Base-by-base conservation (phyloP, 2,113 vertebrate genomes). In the Eptatretus burgeri region DNA sequence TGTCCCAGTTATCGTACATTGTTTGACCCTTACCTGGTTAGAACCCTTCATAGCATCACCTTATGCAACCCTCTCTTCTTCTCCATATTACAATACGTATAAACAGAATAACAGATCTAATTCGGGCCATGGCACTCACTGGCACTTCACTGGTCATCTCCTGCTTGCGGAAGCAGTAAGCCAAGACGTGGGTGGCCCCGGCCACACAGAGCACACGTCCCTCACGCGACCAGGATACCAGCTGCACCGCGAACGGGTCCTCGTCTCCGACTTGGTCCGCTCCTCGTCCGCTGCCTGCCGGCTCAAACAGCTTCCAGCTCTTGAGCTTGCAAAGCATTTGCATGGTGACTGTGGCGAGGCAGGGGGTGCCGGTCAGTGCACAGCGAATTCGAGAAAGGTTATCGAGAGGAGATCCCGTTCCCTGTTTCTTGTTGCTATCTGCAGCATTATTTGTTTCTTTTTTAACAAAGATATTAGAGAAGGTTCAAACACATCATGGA, bases 321-420 rank as follows among this genome's bases (percentile, higher is more conserved):
- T 95, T 95, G 70, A 95, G 70, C 73, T 93, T 98, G 74, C 95
- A 98, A 65, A 98, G 74, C 84, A 98, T 89, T 78, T 95, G 87
- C 27, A 98, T 76, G 65, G 85, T 93, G 74, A 89, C 91, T 98
- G 70, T 10, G 50, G 76, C 78, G 16, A 49, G 20, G 62, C 13
- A 66, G 27, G 13, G 14, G 64, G 49, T n/a, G 41, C 18, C 14
- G 62, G 10, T n/a, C 19, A 50, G n/a, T 50, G 27, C 27, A 41
- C 3, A 41, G 27, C 27, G 7, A 41, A 41, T 41, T 41, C n/a
- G 7, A 41, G 7, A 41, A 41, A 41, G 27, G 27, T 41, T 41
- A 41, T 41, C 27, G 3, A 41, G 27, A 41, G 27, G 27, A 41
- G 27, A 41, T n/a, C n/a, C 27, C 27, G 27, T 5, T 3, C 27